phyloP scores from a whole-genome alignment of 2,888 invertebrate genomes.

The Scaptomyza flava region DNA sequence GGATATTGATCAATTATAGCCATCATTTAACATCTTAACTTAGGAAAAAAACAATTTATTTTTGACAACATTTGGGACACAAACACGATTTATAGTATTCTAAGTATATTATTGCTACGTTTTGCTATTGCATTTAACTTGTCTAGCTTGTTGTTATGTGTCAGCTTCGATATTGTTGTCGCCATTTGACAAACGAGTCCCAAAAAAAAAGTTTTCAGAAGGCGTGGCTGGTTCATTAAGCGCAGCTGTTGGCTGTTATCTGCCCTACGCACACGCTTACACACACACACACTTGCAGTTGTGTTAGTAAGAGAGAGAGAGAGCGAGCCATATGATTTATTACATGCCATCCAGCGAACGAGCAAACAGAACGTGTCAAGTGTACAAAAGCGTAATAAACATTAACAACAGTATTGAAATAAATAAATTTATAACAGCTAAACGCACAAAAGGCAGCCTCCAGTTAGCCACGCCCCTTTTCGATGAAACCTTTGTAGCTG shows the following conservation, averaged over 20 bases:
- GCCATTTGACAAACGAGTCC: slow-evolving; percentile 59
- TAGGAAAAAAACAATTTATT: not conserved
- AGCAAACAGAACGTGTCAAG: slow-evolving; percentile 72
- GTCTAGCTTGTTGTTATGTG: slow-evolving; percentile 22
- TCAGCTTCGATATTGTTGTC: slow-evolving; percentile 24
- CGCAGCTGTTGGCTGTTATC: slow-evolving; percentile 76
- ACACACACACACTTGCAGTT: slow-evolving; percentile 19
- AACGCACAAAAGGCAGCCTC: slow-evolving; percentile 9
- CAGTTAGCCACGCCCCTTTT: slow-evolving; percentile 35
- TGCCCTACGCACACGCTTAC: slow-evolving; percentile 39
- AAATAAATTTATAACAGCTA: slow-evolving; percentile 53
- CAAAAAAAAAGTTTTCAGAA: slow-evolving; percentile 63
- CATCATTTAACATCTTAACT: not conserved
- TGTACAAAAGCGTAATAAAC: slow-evolving; percentile 67
- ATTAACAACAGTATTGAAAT: slow-evolving; percentile 67
- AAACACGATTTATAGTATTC: not conserved
- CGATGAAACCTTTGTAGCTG: slow-evolving; percentile 28
- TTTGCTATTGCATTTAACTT: not conserved
- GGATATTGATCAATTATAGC: too few relatives aligned
- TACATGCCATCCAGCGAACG: slow-evolving; percentile 62
- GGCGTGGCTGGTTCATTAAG: slow-evolving; percentile 77
- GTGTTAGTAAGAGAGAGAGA: slow-evolving; percentile 14
- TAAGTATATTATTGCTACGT: slow-evolving; percentile 26
- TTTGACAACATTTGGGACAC: not conserved
- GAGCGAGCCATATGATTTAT: slow-evolving; percentile 68